Evolutionary conservation across 2,888 invertebrate genomes (phyloP).

Genomic region (Chironomus riparius): DNA sequence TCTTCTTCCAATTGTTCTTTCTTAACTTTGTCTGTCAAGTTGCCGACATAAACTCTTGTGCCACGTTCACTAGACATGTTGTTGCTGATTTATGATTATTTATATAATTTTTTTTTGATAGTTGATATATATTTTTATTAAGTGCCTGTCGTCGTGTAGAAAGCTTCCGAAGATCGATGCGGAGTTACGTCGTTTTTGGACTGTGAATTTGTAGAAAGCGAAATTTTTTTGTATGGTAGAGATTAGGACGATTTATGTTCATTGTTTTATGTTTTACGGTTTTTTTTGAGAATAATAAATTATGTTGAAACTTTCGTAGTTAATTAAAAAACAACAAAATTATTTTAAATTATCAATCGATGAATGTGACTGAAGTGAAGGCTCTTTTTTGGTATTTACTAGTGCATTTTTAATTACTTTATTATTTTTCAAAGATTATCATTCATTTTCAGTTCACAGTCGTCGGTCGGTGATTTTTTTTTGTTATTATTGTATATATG

Average conservation of each 20-base stretch:
- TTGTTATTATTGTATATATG: neutral
- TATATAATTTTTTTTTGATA: neutral
- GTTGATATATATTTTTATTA: slow-evolving; percentile 18
- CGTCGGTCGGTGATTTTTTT: slow-evolving; percentile 14
- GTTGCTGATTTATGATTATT: slow-evolving; percentile 29
- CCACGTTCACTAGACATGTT: slow-evolving; percentile 44
- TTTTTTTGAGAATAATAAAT: neutral
- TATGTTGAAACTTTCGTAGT: neutral
- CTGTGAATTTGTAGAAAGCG: slow-evolving; percentile 25
- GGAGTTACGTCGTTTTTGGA: neutral
- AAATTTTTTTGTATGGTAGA: slow-evolving; percentile 20
- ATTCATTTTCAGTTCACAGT: slow-evolving; percentile 21
- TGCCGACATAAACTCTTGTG: slow-evolving; percentile 83
- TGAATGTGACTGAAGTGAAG: slow-evolving; percentile 19
- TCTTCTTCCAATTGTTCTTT: slow-evolving; percentile 86
- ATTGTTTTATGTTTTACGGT: too few species aligned
- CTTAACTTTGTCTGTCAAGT: slow-evolving; percentile 77
- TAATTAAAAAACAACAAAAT: slow-evolving; percentile 18
- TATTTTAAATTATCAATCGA: slow-evolving; percentile 10
- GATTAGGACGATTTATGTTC: neutral
- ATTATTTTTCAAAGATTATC: too few species aligned
- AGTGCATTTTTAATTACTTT: neutral
- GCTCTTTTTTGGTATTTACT: neutral
- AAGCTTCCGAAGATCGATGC: slow-evolving; percentile 4
- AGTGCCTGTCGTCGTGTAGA: neutral